These are phyloP conservation scores for Caradrina kadenii DNA, from an alignment of 2,888 invertebrate species.

Conservation along the genomic window DNA sequence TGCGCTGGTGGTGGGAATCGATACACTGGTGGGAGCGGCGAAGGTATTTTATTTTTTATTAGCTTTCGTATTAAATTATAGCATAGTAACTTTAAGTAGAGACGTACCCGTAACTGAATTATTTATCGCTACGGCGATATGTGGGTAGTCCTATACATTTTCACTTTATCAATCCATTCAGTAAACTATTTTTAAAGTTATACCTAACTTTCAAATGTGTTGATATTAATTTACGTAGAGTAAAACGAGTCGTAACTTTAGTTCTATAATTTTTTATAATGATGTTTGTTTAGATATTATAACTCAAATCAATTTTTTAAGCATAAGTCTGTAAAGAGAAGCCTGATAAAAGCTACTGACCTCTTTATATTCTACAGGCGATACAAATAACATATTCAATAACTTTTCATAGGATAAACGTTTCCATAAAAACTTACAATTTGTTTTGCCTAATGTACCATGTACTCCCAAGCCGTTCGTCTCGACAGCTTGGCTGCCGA, in stretches of 20 bases:
- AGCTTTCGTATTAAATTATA: constrained; percentile 55
- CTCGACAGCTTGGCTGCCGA: constrained; percentile 39
- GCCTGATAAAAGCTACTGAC: not conserved
- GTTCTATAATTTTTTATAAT: no score
- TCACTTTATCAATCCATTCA: constrained; percentile 20
- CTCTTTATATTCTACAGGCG: not conserved
- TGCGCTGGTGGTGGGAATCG: constrained; percentile 86
- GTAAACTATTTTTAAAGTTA: constrained; percentile 7
- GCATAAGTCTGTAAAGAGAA: not conserved
- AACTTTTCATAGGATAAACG: constrained; percentile 8
- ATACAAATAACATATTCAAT: not conserved
- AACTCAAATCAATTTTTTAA: not conserved
- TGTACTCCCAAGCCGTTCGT: not conserved
- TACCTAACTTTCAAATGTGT: constrained; percentile 2
- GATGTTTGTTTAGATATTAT: not conserved
- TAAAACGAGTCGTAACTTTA: constrained; percentile 3
- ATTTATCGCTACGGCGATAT: constrained; percentile 22
- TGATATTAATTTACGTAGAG: constrained; percentile 9
- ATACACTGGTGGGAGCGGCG: constrained; percentile 88
- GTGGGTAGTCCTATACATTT: constrained; percentile 45
- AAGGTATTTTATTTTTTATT: constrained; percentile 81
- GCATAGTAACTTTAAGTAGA: constrained; percentile 14
- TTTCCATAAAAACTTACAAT: not conserved
- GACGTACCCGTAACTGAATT: constrained; percentile 17
- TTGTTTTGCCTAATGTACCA: constrained; percentile 12